Conservation (phyloP, 2,888 invertebrate species). For the Agrochola lychnidis region DNA sequence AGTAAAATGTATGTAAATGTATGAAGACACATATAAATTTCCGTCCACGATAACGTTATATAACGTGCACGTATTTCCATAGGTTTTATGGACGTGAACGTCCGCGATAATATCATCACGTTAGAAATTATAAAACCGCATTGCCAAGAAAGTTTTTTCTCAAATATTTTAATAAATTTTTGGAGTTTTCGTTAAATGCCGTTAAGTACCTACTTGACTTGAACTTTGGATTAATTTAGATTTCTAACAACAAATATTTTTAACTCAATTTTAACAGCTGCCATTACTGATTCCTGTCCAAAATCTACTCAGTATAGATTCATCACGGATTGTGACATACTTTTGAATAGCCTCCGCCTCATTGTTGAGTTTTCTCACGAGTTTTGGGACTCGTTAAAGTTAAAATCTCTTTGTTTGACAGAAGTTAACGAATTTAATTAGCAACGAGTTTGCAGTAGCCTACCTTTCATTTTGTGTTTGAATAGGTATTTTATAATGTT, state of each 20-base stretch:
- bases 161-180: background rate
- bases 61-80: background rate
- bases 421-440: constrained; percentile 61
- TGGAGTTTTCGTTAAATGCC: no score
- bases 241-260: background rate
- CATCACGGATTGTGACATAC: constrained; percentile 37
- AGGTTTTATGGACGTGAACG: no score
- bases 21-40: no score
- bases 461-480: constrained; percentile 24
- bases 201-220: background rate
- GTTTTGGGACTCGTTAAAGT: constrained; percentile 59
- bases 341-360: constrained; percentile 35
- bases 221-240: background rate
- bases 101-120: no score
- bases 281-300: background rate
- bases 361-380: constrained; percentile 54
- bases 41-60: background rate
- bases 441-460: constrained; percentile 41
- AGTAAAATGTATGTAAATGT: no score
- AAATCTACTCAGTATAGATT: constrained; percentile 6
- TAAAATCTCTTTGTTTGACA: constrained; percentile 61
- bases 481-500: constrained; percentile 17
- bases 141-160: background rate
- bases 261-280: background rate
- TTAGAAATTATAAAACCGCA: no score